phyloP scores from a whole-genome alignment of 2,888 invertebrate genomes.

The Lasioglossum figueresi region DNA sequence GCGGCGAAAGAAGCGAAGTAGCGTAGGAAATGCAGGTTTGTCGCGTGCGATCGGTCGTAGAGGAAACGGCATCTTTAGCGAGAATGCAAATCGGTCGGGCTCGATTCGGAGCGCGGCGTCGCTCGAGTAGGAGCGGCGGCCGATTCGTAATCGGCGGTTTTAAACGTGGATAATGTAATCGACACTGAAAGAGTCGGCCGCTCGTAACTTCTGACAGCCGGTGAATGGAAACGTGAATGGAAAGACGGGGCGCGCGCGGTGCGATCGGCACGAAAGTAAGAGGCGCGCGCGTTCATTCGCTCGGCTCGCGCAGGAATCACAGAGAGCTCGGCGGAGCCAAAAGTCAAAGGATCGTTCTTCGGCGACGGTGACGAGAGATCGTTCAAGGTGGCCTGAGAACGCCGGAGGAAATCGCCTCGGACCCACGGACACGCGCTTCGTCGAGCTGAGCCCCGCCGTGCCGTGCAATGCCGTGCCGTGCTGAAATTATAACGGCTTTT shows the following conservation, averaged over 20 bases:
- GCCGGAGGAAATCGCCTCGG: conserved; percentile 37
- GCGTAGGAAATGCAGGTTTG: background rate
- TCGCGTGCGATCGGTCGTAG: background rate
- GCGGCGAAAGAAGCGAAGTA: background rate
- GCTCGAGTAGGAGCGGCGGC: conserved; percentile 44
- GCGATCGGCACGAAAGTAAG: conserved; percentile 77
- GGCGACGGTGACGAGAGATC: conserved; percentile 31
- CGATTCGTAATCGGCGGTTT: conserved; percentile 56
- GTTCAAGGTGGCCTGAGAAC: conserved; percentile 62
- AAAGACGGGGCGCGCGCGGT: conserved; percentile 67
- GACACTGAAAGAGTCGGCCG: conserved; percentile 68
- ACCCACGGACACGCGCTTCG: conserved; percentile 16
- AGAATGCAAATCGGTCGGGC: background rate
- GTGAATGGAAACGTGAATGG: conserved; percentile 82
- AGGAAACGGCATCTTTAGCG: conserved; percentile 1
- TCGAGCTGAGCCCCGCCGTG: background rate
- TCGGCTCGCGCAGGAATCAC: conserved; percentile 56
- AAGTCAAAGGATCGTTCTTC: conserved; percentile 65
- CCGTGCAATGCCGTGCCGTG: background rate
- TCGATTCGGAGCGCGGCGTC: conserved; percentile 6
- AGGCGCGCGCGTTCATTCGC: conserved; percentile 70
- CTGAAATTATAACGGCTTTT: conserved; percentile 38
- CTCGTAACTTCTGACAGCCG: conserved; percentile 69
- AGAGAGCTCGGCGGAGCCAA: conserved; percentile 46
- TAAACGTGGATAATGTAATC: conserved; percentile 69